Base-by-base conservation (phyloP, 2,888 invertebrate genomes). In the Cosmorhoe ocellata region DNA sequence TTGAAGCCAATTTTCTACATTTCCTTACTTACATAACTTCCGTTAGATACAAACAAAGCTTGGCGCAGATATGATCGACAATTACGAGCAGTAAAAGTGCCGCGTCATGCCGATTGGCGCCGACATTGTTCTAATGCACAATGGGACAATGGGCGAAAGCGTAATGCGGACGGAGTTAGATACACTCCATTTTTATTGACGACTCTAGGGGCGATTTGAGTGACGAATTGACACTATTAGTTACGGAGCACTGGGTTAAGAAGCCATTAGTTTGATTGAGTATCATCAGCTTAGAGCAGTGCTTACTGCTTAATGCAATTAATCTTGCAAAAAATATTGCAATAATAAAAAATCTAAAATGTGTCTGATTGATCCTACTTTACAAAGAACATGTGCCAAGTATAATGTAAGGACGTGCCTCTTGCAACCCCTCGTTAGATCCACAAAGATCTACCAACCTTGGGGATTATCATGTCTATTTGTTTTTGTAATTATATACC, bases 1-100 rank as follows among this genome's bases (percentile, higher is more conserved):
- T n/a, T n/a, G 18, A 24, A 24, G 24, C 7, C 24, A 7, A 7
- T 24, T 49, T 39, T 24, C 14, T 46, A 12, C 38, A 33, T 51
- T 24, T 51, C 39, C 32, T 45, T 50, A 34, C 32, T 45, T 50
- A 34, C 13, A 40, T 32, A 37, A 51, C 37, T 37, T 51, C 45
- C 41, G 39, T 12, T 45, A 9, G 12, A 46, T 14, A 47, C 33
- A 40, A 46, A 33, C 45, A 34, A 4, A 6, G 27, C 36, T 22
- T 22, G 7, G 42, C 26, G 36, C 26, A 43, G 60, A 52, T 58
- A 58, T 50, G 40, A 55, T 52, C 58, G 56, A 42, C 56, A 49
- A 57, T 59, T 56, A 58, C 44, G 44, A 31, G 46, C 54, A 57
- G 63, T 63, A 63, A 63, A 63, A 63, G 63, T 58, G 53, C 41